These are phyloP conservation scores for Aphis gossypii DNA, from an alignment of 1,140 invertebrate genomes.

Conservation along the genomic window DNA sequence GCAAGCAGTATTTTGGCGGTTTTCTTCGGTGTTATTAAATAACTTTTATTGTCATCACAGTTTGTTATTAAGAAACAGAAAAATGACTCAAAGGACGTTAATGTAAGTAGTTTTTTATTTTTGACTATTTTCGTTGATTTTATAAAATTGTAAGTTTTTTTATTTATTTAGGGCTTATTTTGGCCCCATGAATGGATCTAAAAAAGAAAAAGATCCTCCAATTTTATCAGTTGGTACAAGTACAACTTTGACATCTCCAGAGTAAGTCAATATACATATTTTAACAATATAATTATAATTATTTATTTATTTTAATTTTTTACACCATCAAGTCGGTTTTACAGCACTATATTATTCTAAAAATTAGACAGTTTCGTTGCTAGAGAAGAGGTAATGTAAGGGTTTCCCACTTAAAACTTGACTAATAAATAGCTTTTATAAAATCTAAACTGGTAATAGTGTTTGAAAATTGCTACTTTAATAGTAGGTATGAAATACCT, in stretches of 20 bases:
- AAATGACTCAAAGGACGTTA: slow-evolving; percentile 52
- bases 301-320: not conserved
- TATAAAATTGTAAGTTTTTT: not conserved
- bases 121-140: not conserved
- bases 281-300: not conserved
- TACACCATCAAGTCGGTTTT: no score
- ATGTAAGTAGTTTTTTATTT: slow-evolving; percentile 19
- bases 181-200: not conserved
- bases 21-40: not conserved
- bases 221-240: not conserved
- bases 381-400: not conserved
- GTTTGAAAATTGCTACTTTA: not conserved
- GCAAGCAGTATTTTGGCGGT: slow-evolving; percentile 49
- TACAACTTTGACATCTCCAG: not conserved
- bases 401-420: not conserved
- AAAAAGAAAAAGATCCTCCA: slow-evolving; percentile 23
- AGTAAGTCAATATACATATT: slow-evolving; percentile 32
- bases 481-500: no score
- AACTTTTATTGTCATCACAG: not conserved
- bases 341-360: no score
- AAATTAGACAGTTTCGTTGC: not conserved
- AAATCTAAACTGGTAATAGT: not conserved
- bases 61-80: not conserved
- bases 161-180: slow-evolving; percentile 28
- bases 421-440: not conserved